Base-by-base conservation (phyloP, 2,888 invertebrate species). In the Xanthia icteritia region DNA sequence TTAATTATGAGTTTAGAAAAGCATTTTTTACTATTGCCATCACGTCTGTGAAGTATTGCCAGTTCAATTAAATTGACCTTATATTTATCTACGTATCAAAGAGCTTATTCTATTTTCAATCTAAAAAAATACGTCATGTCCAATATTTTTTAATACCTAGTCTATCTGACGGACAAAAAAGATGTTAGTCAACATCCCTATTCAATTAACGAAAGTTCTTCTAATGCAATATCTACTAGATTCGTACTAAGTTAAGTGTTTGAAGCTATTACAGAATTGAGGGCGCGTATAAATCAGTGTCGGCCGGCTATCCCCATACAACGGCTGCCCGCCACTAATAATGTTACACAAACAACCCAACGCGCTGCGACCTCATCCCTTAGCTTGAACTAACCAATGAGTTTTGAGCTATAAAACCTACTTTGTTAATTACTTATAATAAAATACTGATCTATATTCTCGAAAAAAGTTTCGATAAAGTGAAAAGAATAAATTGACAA, bases 241-340 rank as follows among this genome's bases (percentile, higher is more conserved):
- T 73, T 60, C 27, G 60, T 45, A 61, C 51, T 51, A 13, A 77
- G 73, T 68, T 88, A 73, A 72, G 83, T 76, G 73, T 81, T 87
- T 79, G 82, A 84, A 86, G 89, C 83, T 82, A 83, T 87, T 88
- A 89, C 75, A 77, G 86, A 89, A 90, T 86, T 80, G 81, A 70
- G 86, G 86, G 83, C 76, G 82, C 82, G 78, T 88, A 89, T 90
- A 90, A 90, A 91, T 91, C 89, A 87, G 83, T 76, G 86, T 84
- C 84, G 75, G 77, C 56, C 76, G 42, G 65, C 58, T 78, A 60
- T 63, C 75, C 72, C 66, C 61, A 60, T 51, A 66, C 61, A 69
- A 76, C 69, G 73, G 68, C 73, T 75, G 70, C 78, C 71, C 68
- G 63, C 42, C 42, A 15, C 60, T 69, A 74, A 76, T 79, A 77